Percentiles rank a stretch among this genome's conserved stretches.
Evolutionary conservation across 2,888 invertebrate genomes (phyloP).

Genomic region (Parnassius smintheus): DNA sequence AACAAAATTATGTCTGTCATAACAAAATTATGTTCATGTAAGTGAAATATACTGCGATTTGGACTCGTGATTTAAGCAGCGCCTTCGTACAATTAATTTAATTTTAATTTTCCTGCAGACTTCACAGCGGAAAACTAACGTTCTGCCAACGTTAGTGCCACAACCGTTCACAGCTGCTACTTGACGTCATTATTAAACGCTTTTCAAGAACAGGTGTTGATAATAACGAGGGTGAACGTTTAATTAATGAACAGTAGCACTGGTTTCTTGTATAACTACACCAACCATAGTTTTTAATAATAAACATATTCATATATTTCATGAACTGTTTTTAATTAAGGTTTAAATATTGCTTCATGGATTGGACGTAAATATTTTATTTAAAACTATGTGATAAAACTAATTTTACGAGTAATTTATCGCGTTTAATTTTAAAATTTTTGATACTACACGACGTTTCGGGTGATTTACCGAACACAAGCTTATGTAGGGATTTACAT

Average conservation of each 20-base stretch:
- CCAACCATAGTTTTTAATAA: conserved; percentile 28
- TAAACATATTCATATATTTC: neutral
- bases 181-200: conserved; percentile 77
- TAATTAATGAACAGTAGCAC: conserved; percentile 73
- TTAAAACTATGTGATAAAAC: too few species aligned
- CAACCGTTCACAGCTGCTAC: conserved; percentile 65
- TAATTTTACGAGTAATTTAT: too few species aligned
- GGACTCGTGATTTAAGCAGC: conserved; percentile 11
- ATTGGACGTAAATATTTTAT: too few species aligned
- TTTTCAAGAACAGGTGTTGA: conserved; percentile 79
- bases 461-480: too few species aligned
- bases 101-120: conserved; percentile 64
- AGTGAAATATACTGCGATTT: conserved; percentile 1
- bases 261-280: conserved; percentile 30
- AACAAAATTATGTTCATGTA: too few species aligned
- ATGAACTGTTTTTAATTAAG: neutral
- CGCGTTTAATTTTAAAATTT: too few species aligned
- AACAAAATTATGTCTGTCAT: too few species aligned
- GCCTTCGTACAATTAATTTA: conserved; percentile 47
- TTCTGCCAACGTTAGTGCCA: conserved; percentile 44
- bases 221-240: conserved; percentile 75
- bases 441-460: too few species aligned
- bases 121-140: conserved; percentile 63
- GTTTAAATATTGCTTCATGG: too few species aligned
- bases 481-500: too few species aligned